Base-by-base conservation (phyloP, 2,113 vertebrate species). In the Anoura caudifer region DNA sequence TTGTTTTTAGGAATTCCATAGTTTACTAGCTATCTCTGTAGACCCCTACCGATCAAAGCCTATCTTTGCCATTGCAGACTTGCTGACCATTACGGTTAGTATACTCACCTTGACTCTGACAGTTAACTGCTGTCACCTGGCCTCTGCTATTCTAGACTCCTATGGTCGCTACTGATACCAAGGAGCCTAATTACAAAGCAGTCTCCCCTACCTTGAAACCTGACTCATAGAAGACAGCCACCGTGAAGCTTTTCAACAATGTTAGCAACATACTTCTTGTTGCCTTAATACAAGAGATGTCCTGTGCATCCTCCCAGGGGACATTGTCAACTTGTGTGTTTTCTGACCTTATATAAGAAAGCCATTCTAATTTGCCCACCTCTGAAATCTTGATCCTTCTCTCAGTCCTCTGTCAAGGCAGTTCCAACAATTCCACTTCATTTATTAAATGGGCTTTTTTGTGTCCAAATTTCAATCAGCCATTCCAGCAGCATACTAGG, bases 351-450 rank as follows among this genome's bases (percentile, higher is more conserved):
- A 69, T 36, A 28, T 84, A 80, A 91, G 13, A 61, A 91, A 93
- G 47, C 19, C 45, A 83, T 45, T 87, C 63, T 79, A 84, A 56
- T 87, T 92, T 87, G 19, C 59, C 50, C n/a, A 83, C 52, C 16
- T 63, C n/a, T 95, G 67, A 45, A 33, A 63, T 91, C 95, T 81
- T 91, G n/a, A 72, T 36, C 56, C 50, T 43, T 89, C 50, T 63
- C 67, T 96, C 22, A 77, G 26, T 70, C 26, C 59, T 67, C 61
- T 89, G 50, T 63, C 50, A 92, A 86, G 79, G n/a, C 67, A 95
- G 52, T 90, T 92, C 80, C 94, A 95, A 52, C 59, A 95, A 92
- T 36, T 94, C 45, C 28, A 76, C 22, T 93, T 95, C 43, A 82
- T 93, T 72, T 83, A 79, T 80, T 93, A 47, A 43, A 65, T 24